Base-by-base conservation (phyloP, 2,888 invertebrate species). In the Boloria selene region DNA sequence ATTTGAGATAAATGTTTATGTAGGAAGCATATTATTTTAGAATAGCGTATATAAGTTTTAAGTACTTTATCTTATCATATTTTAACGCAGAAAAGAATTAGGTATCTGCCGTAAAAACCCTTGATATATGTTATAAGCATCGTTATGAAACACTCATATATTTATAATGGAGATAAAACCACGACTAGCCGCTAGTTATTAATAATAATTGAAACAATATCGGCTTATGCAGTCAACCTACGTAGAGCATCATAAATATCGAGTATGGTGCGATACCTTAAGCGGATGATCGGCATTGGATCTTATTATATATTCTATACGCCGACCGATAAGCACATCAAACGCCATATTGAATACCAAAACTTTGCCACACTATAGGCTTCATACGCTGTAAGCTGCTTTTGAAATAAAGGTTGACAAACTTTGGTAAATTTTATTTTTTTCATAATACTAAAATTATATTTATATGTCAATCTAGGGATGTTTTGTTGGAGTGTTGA, bases 311-410 rank as follows among this genome's bases (percentile, higher is more conserved):
- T 70, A 74, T 74, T 69, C 74, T 56, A 56, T 51, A 31, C 71
- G 59, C n/a, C 61, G 61, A 58, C 18, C 60, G 65, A 68, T 70
- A 70, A 59, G 55, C 70, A 64, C 65, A 63, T 61, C 65, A 22
- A 54, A 59, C 65, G 72, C 70, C 70, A 68, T 70, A 53, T 70
- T 72, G 73, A 70, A 73, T 73, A 70, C 68, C 69, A 62, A 64
- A 59, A 56, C 45, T 45, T 47, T 58, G 18, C 58, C 52, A 52
- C 52, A 26, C 49, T 26, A 47, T 51, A 59, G 18, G n/a, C 52
- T 54, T 52, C 44, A 45, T 52, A 14, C 16, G 10, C 38, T 50
- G 3, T 45, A 56, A 56, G 10, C 18, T 13, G 18, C 22, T 4
- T 45, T 6, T 45, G 10, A 13, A 45, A 26, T 26, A n/a, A 26